Evolutionary conservation across 2,113 vertebrate species (phyloP).

Genomic region (Tyto alba): DNA sequence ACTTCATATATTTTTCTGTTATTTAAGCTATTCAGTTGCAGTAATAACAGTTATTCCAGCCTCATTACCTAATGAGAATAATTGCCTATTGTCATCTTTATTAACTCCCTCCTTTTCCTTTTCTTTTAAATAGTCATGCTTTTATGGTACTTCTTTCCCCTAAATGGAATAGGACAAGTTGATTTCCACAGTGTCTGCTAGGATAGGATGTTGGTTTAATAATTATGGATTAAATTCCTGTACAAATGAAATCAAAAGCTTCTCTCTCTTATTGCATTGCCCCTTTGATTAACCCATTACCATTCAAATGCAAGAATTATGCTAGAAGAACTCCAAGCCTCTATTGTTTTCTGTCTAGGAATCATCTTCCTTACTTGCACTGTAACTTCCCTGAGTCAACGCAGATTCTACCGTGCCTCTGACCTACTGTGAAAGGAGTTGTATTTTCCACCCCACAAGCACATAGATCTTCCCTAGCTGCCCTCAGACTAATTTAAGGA

Average conservation of each 20-base stretch:
- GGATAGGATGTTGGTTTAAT: not conserved
- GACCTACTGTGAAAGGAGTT: not conserved
- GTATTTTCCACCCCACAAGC: not conserved
- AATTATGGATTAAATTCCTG: not conserved
- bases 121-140: not conserved
- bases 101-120: not conserved
- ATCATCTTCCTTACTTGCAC: not conserved
- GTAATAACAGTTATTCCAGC: not conserved
- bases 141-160: not conserved
- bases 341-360: not conserved
- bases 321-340: not conserved
- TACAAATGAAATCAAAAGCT: constrained; percentile 16
- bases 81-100: not conserved
- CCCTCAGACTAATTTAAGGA: not conserved
- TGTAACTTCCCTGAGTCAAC: not conserved
- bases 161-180: not conserved
- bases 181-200: not conserved
- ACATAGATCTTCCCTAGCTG: not conserved
- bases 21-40: not conserved
- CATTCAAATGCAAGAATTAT: not conserved
- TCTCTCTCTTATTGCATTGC: not conserved
- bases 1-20: not conserved
- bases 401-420: not conserved
- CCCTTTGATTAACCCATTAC: not conserved
- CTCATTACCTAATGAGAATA: not conserved